Evolutionary conservation across 2,888 invertebrate genomes (phyloP).

Genomic region (Hydriomena furcata): DNA sequence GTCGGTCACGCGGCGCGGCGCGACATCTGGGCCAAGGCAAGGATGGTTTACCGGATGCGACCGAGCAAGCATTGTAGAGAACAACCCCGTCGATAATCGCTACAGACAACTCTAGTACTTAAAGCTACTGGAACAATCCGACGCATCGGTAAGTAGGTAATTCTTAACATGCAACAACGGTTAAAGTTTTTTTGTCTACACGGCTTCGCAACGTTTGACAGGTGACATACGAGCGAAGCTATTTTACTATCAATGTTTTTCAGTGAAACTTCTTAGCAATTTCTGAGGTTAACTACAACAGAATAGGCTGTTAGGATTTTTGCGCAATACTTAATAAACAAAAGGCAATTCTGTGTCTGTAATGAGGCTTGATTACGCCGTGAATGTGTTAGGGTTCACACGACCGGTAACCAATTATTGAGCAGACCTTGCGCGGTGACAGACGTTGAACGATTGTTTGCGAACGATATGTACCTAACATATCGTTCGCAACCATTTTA

Average conservation of each 20-base stretch:
- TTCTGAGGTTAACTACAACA: slow-evolving; percentile 24
- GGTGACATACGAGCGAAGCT: neutral
- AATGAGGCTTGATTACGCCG: slow-evolving; percentile 56
- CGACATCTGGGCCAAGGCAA: slow-evolving; percentile 73
- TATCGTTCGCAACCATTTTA: slow-evolving; percentile 17
- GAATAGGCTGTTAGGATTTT: slow-evolving; percentile 34
- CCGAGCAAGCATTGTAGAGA: slow-evolving; percentile 42
- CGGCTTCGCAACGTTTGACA: neutral
- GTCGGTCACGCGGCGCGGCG: slow-evolving; percentile 59
- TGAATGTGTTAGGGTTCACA: slow-evolving; percentile 69
- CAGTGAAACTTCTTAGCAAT: slow-evolving; percentile 15
- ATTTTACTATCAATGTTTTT: neutral
- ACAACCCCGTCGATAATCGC: slow-evolving; percentile 33
- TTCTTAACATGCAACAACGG: neutral
- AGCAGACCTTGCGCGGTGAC: slow-evolving; percentile 70
- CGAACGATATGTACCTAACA: slow-evolving; percentile 20
- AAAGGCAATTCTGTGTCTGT: slow-evolving; percentile 55
- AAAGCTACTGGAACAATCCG: neutral
- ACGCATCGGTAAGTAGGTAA: neutral
- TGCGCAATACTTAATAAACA: slow-evolving; percentile 48
- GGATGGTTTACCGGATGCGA: slow-evolving; percentile 65
- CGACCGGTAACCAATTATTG: slow-evolving; percentile 58
- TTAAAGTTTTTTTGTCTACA: neutral
- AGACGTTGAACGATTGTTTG: slow-evolving; percentile 72
- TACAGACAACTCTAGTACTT: neutral